Conservation (phyloP, 2,113 vertebrate genomes). For the Nycticryphes semicollaris region DNA sequence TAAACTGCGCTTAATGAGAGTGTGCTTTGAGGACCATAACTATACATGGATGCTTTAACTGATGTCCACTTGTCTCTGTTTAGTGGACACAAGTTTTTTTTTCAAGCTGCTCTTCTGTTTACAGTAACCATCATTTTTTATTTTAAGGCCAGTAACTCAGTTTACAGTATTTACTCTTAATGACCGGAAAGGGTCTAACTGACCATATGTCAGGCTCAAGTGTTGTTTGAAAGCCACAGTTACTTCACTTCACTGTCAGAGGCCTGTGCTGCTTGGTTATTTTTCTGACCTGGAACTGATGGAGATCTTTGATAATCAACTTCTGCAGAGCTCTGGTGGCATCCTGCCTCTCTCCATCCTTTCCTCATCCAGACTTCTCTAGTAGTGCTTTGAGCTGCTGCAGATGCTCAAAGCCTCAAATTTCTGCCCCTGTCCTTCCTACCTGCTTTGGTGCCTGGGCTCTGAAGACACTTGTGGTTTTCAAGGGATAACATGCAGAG, state of each 20-base stretch:
- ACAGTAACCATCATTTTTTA: background rate
- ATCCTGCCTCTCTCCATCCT: background rate
- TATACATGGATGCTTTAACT: background rate
- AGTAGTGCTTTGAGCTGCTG: background rate
- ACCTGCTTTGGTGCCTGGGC: background rate
- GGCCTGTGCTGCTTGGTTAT: background rate
- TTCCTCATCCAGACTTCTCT: background rate
- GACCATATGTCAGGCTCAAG: background rate
- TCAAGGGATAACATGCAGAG: background rate
- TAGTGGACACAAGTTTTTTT: background rate
- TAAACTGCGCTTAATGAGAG: background rate
- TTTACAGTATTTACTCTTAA: background rate
- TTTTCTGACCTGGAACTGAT: background rate
- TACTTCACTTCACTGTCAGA: background rate
- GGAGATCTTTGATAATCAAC: background rate
- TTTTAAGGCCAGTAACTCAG: background rate
- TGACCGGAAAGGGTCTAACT: background rate
- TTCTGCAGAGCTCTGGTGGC: background rate
- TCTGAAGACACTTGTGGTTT: background rate
- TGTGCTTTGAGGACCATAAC: rapidly evolving
- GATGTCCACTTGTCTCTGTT: background rate
- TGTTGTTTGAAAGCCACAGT: background rate
- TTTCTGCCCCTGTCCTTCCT: background rate
- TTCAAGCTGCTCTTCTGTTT: background rate
- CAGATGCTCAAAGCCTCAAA: background rate